Percentiles rank a stretch among this genome's conserved stretches.
Evolutionary conservation across 1,140 invertebrate species (phyloP).

Genomic region (Papilio dardanus): DNA sequence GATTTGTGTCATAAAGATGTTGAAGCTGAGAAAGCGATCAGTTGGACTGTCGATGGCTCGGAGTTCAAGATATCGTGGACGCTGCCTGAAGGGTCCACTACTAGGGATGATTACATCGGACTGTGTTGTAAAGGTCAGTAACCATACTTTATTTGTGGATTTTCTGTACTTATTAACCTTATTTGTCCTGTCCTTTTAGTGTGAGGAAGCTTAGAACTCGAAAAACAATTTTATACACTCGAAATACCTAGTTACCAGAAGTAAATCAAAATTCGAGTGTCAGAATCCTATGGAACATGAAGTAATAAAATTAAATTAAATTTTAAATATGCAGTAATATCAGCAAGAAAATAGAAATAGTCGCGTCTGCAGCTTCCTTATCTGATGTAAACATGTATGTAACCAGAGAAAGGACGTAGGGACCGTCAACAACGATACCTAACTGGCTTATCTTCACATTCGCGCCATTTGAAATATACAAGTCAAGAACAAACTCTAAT

Average conservation of each 20-base stretch:
- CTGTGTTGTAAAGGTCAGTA: constrained; percentile 71
- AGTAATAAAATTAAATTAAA: too few species aligned
- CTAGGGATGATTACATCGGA: constrained; percentile 67
- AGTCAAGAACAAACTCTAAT: not conserved
- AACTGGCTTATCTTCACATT: not conserved
- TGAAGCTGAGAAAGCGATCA: constrained; percentile 40
- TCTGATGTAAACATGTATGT: not conserved
- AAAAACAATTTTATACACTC: too few species aligned
- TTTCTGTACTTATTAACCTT: not conserved
- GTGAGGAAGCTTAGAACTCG: too few species aligned
- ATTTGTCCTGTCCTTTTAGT: not conserved
- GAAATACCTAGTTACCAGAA: too few species aligned
- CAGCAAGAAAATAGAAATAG: not conserved
- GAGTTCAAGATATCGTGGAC: constrained; percentile 61
- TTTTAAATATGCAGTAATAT: not conserved
- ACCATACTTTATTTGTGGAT: constrained; percentile 1
- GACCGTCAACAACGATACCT: not conserved
- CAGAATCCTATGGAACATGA: too few species aligned
- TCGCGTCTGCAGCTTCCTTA: not conserved
- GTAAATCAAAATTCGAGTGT: too few species aligned
- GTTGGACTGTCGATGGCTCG: constrained; percentile 57
- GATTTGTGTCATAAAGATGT: constrained; percentile 35
- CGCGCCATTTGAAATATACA: not conserved
- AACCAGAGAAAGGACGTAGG: not conserved
- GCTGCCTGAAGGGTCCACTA: constrained; percentile 56